These are phyloP conservation scores for Isurus oxyrinchus DNA, from an alignment of 2,113 vertebrate species.

Conservation along the genomic window DNA sequence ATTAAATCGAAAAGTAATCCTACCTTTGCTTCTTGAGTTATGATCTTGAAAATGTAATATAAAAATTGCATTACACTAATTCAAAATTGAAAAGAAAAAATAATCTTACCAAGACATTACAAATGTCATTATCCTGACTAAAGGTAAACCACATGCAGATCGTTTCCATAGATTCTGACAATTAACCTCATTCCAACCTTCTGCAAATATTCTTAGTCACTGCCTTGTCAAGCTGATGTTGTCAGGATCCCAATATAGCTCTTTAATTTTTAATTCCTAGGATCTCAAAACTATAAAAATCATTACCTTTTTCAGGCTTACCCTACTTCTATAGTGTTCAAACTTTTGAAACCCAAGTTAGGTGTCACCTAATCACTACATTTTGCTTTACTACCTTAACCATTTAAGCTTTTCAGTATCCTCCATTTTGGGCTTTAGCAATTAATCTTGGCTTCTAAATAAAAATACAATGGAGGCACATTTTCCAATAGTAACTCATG, in stretches of 20 bases:
- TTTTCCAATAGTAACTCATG: neutral
- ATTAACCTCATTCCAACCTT: neutral
- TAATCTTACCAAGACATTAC: neutral
- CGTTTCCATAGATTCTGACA: neutral
- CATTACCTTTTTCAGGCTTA: neutral
- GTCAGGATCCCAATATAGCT: neutral
- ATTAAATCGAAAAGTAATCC: constrained; percentile 2
- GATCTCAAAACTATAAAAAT: neutral
- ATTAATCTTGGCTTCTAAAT: neutral
- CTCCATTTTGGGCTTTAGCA: neutral
- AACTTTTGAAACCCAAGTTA: neutral
- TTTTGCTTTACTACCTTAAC: neutral
- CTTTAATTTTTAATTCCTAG: neutral
- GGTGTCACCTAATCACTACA: neutral
- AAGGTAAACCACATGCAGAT: neutral
- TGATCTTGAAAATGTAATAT: neutral
- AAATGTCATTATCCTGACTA: neutral
- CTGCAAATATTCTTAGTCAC: neutral
- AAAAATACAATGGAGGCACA: neutral
- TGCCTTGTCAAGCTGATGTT: neutral
- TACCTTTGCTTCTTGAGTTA: neutral
- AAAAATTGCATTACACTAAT: neutral
- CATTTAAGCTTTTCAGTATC: neutral
- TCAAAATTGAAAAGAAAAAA: neutral
- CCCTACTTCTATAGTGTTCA: neutral